Percentiles rank a stretch among this genome's conserved stretches.
phyloP scores from a whole-genome alignment of 2,888 invertebrate genomes.

The Pammene fasciana region DNA sequence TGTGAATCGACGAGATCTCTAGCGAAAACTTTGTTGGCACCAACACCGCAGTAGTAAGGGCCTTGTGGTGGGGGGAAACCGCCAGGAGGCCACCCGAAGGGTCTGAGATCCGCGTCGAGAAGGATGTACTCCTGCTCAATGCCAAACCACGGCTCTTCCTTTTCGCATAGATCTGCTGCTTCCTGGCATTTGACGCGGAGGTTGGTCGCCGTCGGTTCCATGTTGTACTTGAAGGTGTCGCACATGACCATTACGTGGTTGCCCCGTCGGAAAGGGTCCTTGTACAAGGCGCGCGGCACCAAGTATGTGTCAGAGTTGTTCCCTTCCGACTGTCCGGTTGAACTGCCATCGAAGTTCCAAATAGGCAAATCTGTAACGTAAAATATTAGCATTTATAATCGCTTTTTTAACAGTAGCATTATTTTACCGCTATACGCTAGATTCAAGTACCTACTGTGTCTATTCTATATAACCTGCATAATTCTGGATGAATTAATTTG shows the following conservation, averaged over 20 bases:
- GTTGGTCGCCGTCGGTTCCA: slow-evolving; percentile 92
- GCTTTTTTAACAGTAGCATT: background rate
- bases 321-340: slow-evolving; percentile 94
- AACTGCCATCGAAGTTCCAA: slow-evolving; percentile 98
- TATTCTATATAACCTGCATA: too few species aligned
- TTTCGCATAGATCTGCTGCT: slow-evolving; percentile 88
- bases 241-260: slow-evolving; percentile 95
- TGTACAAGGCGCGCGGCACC: slow-evolving; percentile 95
- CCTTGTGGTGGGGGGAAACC: slow-evolving; percentile 98
- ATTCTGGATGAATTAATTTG: too few species aligned
- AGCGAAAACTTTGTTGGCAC: slow-evolving; percentile 97
- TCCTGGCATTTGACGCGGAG: slow-evolving; percentile 88
- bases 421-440: too few species aligned
- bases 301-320: slow-evolving; percentile 95
- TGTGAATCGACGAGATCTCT: slow-evolving; percentile 98
- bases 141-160: slow-evolving; percentile 94
- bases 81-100: slow-evolving; percentile 96
- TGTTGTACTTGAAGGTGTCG: slow-evolving; percentile 93
- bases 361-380: slow-evolving; percentile 88
- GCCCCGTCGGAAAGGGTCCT: slow-evolving; percentile 95
- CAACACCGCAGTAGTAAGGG: slow-evolving; percentile 99
- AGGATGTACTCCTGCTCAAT: slow-evolving; percentile 97
- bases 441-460: too few species aligned
- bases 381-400: slow-evolving; percentile 38
- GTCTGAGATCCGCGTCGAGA: slow-evolving; percentile 92